phyloP scores from a whole-genome alignment of 2,113 vertebrate species.

The Hoplias malabaricus region DNA sequence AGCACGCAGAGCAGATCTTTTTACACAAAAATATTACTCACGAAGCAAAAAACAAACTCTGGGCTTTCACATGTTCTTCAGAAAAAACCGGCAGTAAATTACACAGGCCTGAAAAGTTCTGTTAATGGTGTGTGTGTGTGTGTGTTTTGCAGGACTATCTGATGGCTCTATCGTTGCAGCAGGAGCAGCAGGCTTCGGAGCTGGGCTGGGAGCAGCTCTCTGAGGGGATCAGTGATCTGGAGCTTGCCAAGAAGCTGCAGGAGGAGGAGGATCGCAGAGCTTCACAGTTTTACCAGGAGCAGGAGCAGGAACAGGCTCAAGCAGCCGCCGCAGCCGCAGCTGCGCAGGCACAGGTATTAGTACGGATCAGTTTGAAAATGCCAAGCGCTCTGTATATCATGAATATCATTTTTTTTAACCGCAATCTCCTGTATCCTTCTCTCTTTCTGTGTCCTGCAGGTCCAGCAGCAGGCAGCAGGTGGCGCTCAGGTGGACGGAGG shows the following conservation, averaged over 20 bases:
- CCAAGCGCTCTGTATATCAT: no score
- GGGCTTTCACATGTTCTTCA: no score
- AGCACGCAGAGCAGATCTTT: no score
- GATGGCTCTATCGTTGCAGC: conserved; percentile 97
- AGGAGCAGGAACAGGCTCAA: conserved; percentile 74
- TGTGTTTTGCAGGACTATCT: conserved; percentile 85
- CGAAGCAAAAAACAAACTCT: no score
- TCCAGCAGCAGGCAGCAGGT: conserved; percentile 60
- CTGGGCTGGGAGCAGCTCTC: conserved; percentile 94
- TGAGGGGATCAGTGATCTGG: conserved; percentile 94
- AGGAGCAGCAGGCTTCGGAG: conserved; percentile 95
- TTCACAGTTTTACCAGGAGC: conserved; percentile 97
- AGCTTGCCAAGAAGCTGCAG: conserved; percentile 96
- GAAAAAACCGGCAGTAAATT: no score
- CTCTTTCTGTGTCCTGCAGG: conserved; percentile 56
- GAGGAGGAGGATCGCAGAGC: conserved; percentile 95
- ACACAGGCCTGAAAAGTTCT: neutral
- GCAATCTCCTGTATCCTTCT: no score
- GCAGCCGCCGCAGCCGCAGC: conserved; percentile 53
- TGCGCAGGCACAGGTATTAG: conserved; percentile 63
- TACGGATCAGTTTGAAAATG: neutral
- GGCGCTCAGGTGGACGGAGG: conserved; percentile 62
- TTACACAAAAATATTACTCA: no score
- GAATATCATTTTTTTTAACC: no score
- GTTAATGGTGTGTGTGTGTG: neutral